Evolutionary conservation across 2,113 vertebrate species (phyloP), one percentile per base, ranked within the genome.

Genomic region (Nyctibius bracteatus): DNA sequence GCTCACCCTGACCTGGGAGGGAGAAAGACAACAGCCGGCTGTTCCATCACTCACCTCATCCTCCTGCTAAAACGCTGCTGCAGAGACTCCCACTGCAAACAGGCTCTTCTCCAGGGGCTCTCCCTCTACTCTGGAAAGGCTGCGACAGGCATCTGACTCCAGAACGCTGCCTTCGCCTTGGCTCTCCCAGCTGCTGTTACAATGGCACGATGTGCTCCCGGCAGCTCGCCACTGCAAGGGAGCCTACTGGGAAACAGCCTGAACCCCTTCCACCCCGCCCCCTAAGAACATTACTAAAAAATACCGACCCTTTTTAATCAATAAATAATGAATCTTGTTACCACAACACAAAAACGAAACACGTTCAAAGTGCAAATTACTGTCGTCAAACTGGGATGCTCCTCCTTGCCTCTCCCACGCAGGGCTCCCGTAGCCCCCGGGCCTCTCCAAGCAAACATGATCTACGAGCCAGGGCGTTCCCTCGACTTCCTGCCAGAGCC

Each of bases 291-390:
- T 68, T 97, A 98, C 91, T 96, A 94, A 96, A 97, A 96, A 97
- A 97, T 97, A 97, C 96, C 97, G 88, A 98, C 95, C 92, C 97
- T 98, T 96, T 88, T 96, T 63, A 85, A 78, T 97, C 98, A 98
- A 98, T 98, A 98, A 98, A 98, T 98, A 98, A 98, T 96, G 96
- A 98, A 97, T 98, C 94, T 97, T 92, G 97, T 98, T 98, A 98
- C 97, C 98, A 98, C 97, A 98, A 98, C 98, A 98, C 98, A 98
- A 98, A 98, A 98, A 97, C 94, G 96, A 97, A 96, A 98, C 96
- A 98, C 96, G 98, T 98, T 98, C 98, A 98, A 98, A 98, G 98
- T 98, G 98, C 98, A 98, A 98, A 98, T 98, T 97, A 97, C 97
- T 97, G 97, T 96, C 97, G 97, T 97, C 93, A 97, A 93, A 96